Conservation (phyloP, 37 sponge, comb jelly and placozoan species). For the Eunapius fragilis region DNA sequence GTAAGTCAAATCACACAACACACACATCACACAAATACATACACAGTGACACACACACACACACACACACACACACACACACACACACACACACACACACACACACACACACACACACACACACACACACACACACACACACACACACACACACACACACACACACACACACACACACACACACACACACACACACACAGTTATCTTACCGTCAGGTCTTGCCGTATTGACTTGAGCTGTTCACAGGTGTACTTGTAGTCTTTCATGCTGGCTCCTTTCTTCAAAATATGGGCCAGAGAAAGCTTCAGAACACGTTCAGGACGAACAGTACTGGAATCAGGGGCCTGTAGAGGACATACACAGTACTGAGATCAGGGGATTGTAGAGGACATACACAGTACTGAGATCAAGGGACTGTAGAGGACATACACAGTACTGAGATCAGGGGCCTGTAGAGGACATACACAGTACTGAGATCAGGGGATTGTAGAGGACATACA, state of each 20-base stretch:
- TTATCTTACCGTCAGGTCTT: conserved; percentile 88
- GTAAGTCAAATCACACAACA: too few species aligned
- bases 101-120: too few species aligned
- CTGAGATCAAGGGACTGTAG: neutral
- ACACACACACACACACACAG: neutral
- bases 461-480: too few species aligned
- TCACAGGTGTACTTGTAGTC: conserved; percentile 92
- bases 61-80: too few species aligned
- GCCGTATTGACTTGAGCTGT: conserved; percentile 97
- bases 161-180: neutral
- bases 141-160: neutral
- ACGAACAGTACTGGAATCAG: conserved; percentile 83
- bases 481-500: too few species aligned
- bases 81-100: too few species aligned
- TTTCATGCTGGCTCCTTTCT: conserved; percentile 61
- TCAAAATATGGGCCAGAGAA: conserved; percentile 71
- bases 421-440: neutral
- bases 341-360: conserved; percentile 64
- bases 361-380: too few species aligned
- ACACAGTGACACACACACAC: too few species aligned
- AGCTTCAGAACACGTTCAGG: conserved; percentile 73
- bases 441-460: too few species aligned
- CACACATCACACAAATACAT: too few species aligned
- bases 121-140: too few species aligned
- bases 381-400: neutral